These are phyloP conservation scores for Pelodytes ibericus DNA, from an alignment of 2,797 vertebrate genomes.

Conservation along the genomic window DNA sequence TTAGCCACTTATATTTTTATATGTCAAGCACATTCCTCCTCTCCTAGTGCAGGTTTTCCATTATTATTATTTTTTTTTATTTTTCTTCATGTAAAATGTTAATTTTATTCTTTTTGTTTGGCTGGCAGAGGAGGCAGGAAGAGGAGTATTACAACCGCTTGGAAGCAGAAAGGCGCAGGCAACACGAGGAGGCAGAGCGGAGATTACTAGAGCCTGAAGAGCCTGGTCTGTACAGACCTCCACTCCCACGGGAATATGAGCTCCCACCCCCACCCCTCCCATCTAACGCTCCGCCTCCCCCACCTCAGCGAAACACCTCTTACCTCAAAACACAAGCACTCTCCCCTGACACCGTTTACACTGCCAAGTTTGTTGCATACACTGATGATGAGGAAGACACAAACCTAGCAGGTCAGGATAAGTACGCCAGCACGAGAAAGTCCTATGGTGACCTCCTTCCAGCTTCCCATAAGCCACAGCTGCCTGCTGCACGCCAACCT, in stretches of 20 bases:
- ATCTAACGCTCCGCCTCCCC: conserved; percentile 88
- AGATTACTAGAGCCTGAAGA: conserved; percentile 93
- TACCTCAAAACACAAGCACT: conserved; percentile 95
- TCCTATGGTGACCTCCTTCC: conserved; percentile 89
- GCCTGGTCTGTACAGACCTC: conserved; percentile 95
- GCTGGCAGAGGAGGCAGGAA: conserved; percentile 94
- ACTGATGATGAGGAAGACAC: conserved; percentile 88
- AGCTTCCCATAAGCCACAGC: conserved; percentile 76
- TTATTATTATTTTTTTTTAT: background rate
- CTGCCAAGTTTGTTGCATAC: conserved; percentile 97
- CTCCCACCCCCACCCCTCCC: conserved; percentile 79
- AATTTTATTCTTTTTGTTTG: conserved; percentile 63
- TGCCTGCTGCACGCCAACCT: conserved; percentile 85
- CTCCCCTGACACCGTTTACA: conserved; percentile 96
- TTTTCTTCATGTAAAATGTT: conserved; percentile 5
- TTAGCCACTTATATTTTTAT: too few species aligned
- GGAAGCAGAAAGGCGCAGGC: conserved; percentile 94
- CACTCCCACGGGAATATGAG: conserved; percentile 93
- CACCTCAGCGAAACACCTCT: conserved; percentile 96
- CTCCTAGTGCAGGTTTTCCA: background rate
- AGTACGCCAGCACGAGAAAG: conserved; percentile 86
- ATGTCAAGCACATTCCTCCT: background rate
- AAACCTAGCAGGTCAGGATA: conserved; percentile 92
- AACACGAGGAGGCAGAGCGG: conserved; percentile 92
- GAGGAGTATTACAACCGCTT: conserved; percentile 96